Percentiles rank a stretch among this genome's conserved stretches.
Evolutionary conservation across 2,888 invertebrate species (phyloP).

Genomic region (Deladenus siricidicola): DNA sequence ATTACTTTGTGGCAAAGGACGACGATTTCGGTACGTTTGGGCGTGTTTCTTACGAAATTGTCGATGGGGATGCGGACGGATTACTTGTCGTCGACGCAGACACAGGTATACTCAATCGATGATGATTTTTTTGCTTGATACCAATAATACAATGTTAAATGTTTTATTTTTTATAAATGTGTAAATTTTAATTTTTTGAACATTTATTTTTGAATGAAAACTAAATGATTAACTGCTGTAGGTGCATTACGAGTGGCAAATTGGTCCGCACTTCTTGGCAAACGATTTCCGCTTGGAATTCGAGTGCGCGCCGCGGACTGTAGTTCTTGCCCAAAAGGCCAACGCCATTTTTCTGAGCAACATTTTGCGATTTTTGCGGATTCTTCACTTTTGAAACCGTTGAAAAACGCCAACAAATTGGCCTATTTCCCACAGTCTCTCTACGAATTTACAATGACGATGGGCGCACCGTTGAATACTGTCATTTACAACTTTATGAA

Average conservation of each 20-base stretch:
- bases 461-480: slow-evolving; percentile 14
- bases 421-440: slow-evolving; percentile 22
- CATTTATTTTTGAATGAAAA: no score
- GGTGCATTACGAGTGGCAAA: background rate
- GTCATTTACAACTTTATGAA: slow-evolving; percentile 20
- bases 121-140: no score
- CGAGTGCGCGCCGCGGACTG: slow-evolving; percentile 2
- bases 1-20: slow-evolving; percentile 33
- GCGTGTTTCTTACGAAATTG: slow-evolving; percentile 20
- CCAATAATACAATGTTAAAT: slow-evolving; percentile 12
- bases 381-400: background rate
- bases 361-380: slow-evolving; percentile 17
- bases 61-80: slow-evolving; percentile 13
- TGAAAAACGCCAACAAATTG: slow-evolving; percentile 23
- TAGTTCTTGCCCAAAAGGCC: background rate
- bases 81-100: slow-evolving; percentile 9
- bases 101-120: no score
- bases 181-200: no score
- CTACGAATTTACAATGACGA: slow-evolving; percentile 19
- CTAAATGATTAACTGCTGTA: no score
- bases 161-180: slow-evolving; percentile 15
- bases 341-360: slow-evolving; percentile 26
- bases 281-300: slow-evolving; percentile 5
- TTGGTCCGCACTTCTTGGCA: background rate
- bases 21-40: slow-evolving; percentile 21